Evolutionary conservation across 2,113 vertebrate species (phyloP).

Genomic region (Lophius piscatorius): DNA sequence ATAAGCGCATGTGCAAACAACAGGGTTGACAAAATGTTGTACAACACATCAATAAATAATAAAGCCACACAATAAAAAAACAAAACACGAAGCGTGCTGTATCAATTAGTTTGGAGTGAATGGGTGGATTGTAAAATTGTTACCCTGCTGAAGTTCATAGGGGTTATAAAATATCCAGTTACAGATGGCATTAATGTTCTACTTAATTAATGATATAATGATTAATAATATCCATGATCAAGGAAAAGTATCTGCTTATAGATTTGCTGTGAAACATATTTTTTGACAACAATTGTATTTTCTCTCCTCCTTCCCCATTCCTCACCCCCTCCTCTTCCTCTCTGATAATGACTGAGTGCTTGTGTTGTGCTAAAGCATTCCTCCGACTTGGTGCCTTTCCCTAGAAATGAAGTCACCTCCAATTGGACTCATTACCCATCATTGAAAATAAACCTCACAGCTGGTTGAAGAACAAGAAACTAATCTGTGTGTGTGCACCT

Average conservation of each 20-base stretch:
- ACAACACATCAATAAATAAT: too few relatives aligned
- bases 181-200: not conserved
- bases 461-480: constrained; percentile 53
- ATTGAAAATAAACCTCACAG: constrained; percentile 69
- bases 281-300: too few relatives aligned
- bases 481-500: constrained; percentile 26
- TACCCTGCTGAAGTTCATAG: too few relatives aligned
- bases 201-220: not conserved
- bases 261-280: too few relatives aligned
- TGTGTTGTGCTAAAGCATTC: constrained; percentile 43
- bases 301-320: not conserved
- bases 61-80: too few relatives aligned
- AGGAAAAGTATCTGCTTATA: too few relatives aligned
- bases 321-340: too few relatives aligned
- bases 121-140: not conserved
- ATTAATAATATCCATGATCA: too few relatives aligned
- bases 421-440: constrained; percentile 66
- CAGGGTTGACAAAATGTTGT: not conserved
- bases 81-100: not conserved
- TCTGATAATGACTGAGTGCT: constrained; percentile 32
- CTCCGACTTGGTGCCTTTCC: constrained; percentile 32
- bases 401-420: constrained; percentile 61
- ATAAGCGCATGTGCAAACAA: constrained; percentile 26
- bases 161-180: not conserved
- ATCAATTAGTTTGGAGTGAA: not conserved